phyloP scores from a whole-genome alignment of 2,888 invertebrate species.

The Diplazon laetatorius region DNA sequence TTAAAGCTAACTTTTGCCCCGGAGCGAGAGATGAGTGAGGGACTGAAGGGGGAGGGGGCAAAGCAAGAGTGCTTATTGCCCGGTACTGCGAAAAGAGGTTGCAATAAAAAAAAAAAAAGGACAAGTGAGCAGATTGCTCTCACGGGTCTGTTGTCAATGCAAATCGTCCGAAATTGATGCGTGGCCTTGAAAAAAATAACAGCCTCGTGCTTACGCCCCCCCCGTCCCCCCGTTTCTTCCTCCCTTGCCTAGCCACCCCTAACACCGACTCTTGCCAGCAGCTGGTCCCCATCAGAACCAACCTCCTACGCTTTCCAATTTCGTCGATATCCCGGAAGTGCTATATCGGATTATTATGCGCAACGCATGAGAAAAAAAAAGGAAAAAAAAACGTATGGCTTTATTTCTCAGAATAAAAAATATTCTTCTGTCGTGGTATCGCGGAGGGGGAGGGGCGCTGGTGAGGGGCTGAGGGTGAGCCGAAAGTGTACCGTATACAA shows the following conservation, averaged over 20 bases:
- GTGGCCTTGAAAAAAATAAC: slow-evolving; percentile 42
- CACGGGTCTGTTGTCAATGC: slow-evolving; percentile 48
- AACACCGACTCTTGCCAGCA: no score
- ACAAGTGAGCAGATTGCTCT: slow-evolving; percentile 39
- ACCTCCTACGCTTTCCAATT: no score
- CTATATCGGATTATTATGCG: slow-evolving; percentile 34
- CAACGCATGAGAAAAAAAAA: slow-evolving; percentile 45
- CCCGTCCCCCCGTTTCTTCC: no score
- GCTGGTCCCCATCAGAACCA: no score
- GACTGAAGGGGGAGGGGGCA: background rate
- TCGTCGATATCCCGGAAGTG: background rate
- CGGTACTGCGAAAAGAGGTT: slow-evolving; percentile 33
- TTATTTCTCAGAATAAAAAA: background rate
- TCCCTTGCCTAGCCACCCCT: no score
- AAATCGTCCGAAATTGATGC: slow-evolving; percentile 54
- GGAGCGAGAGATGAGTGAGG: slow-evolving; percentile 37
- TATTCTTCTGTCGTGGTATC: no score
- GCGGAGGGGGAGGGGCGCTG: no score
- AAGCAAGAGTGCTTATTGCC: no score
- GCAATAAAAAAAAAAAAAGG: slow-evolving; percentile 56
- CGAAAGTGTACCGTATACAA: background rate
- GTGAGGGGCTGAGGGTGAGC: background rate
- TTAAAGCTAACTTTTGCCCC: slow-evolving; percentile 75
- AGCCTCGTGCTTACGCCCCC: background rate
- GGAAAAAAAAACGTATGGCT: slow-evolving; percentile 48